phyloP scores from a whole-genome alignment of 2,888 invertebrate species.

The Venusia cambrica region DNA sequence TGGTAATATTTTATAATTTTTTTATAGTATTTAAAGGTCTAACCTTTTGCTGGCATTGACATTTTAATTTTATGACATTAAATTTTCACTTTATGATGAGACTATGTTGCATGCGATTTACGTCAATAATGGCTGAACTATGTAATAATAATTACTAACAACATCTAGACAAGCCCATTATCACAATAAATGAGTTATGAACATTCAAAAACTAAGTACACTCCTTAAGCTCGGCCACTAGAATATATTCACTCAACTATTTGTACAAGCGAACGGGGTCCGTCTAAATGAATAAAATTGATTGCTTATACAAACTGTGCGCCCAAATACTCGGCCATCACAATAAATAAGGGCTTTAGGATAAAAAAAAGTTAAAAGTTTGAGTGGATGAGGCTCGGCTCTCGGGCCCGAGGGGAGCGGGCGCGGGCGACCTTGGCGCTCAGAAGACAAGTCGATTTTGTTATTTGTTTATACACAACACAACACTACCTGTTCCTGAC shows the following conservation, averaged over 20 bases:
- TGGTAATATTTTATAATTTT: too few relatives aligned
- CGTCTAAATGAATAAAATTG: slow-evolving; percentile 81
- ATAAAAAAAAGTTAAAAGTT: slow-evolving; percentile 60
- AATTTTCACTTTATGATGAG: too few relatives aligned
- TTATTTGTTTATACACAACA: slow-evolving; percentile 81
- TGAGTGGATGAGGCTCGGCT: slow-evolving; percentile 49
- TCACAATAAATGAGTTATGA: too few relatives aligned
- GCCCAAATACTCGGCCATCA: slow-evolving; percentile 78
- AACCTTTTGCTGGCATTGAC: too few relatives aligned
- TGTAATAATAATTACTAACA: too few relatives aligned
- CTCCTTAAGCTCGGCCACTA: slow-evolving; percentile 9
- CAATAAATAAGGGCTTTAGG: slow-evolving; percentile 76
- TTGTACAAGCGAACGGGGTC: slow-evolving; percentile 68
- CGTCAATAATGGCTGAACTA: too few relatives aligned
- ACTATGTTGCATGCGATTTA: too few relatives aligned
- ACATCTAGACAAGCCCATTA: too few relatives aligned
- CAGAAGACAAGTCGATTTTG: slow-evolving; percentile 78
- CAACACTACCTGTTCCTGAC: slow-evolving; percentile 72
- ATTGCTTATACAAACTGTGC: slow-evolving; percentile 80
- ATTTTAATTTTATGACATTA: too few relatives aligned
- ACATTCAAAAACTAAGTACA: too few relatives aligned
- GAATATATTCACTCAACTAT: slow-evolving; percentile 63
- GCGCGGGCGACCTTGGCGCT: slow-evolving; percentile 68
- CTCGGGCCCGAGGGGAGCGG: slow-evolving; percentile 37
- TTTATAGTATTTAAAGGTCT: too few relatives aligned